Base-by-base conservation (phyloP, 2,888 invertebrate species). In the Thelaira solivaga region DNA sequence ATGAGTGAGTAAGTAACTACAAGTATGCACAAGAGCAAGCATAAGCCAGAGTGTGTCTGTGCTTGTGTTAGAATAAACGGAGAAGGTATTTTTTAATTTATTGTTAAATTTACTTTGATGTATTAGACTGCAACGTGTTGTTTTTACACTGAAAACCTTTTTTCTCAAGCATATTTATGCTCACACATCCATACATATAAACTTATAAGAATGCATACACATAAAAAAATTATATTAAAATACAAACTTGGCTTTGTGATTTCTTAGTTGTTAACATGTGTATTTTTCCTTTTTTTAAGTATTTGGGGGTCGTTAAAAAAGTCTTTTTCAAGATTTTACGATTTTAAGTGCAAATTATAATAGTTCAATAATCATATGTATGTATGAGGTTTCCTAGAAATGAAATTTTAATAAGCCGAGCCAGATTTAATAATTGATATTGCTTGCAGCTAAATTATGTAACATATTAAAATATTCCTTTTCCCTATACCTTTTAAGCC, bases 31-130 rank as follows among this genome's bases (percentile, higher is more conserved):
- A 20, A 13, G 53, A 51, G 55, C 47, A 29, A 20, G 39, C 45
- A 13, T 18, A 24, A 53, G 34, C 61, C 18, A 29, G 18, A 36
- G 62, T 53, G 39, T 10, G 18, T 57, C 53, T 55, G 43, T 26
- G 45, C 34, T 39, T 45, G 64, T 64, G 36, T 13, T 10, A 68
- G 36, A 36, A 53, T 20, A 72, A 68, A 53, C 20, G 62, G 49
- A 67, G 20, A 74, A 67, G 67, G 74, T 74, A 71, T 77, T 68
- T 68, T 74, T 57, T 59, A 77, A 77, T 77, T 77, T 77, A 77
- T 77, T 72, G 76, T 62, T 67, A 65, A 78, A 78, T 74, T 74
- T 31, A 65, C 64, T 74, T 73, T 73, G 74, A 78, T 74, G 78
- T 74, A 78, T 69, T 69, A 68, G 68, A 62, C 69, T 74, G 74